Evolutionary conservation across 2,888 invertebrate genomes (phyloP).

Genomic region (Caradrina clavipalpis): DNA sequence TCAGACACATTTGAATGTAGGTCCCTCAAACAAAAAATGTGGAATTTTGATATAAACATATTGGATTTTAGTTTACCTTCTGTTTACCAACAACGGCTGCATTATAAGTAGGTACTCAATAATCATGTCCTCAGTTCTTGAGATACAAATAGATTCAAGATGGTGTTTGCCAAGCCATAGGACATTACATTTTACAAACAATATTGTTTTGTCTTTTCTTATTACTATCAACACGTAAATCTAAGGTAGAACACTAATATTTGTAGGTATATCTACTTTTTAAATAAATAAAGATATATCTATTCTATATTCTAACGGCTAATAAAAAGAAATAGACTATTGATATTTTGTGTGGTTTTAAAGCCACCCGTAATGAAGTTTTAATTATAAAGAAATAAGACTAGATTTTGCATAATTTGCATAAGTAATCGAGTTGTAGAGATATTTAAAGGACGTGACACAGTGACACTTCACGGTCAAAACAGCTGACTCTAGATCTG

Average conservation of each 20-base stretch:
- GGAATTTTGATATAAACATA: background rate
- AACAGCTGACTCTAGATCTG: constrained; percentile 17
- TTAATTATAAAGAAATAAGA: background rate
- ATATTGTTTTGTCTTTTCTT: too few relatives aligned
- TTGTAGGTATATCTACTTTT: too few relatives aligned
- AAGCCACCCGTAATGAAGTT: background rate
- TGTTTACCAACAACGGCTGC: background rate
- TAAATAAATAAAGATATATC: too few relatives aligned
- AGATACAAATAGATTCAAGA: background rate
- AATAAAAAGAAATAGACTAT: background rate
- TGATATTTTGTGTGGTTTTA: background rate
- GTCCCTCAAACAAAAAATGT: background rate
- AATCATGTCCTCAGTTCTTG: background rate
- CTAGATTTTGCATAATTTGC: background rate
- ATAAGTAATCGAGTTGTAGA: constrained; percentile 7
- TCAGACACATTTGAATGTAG: too few relatives aligned
- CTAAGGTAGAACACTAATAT: too few relatives aligned
- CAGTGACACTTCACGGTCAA: constrained; percentile 37
- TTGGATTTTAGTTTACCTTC: background rate
- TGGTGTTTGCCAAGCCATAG: background rate
- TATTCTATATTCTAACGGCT: too few relatives aligned
- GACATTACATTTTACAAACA: background rate
- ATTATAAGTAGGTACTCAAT: too few relatives aligned
- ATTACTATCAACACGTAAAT: too few relatives aligned
- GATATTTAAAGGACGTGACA: constrained; percentile 4